Base-by-base conservation (phyloP, 1,140 invertebrate genomes). In the Drosophila sturtevanti region DNA sequence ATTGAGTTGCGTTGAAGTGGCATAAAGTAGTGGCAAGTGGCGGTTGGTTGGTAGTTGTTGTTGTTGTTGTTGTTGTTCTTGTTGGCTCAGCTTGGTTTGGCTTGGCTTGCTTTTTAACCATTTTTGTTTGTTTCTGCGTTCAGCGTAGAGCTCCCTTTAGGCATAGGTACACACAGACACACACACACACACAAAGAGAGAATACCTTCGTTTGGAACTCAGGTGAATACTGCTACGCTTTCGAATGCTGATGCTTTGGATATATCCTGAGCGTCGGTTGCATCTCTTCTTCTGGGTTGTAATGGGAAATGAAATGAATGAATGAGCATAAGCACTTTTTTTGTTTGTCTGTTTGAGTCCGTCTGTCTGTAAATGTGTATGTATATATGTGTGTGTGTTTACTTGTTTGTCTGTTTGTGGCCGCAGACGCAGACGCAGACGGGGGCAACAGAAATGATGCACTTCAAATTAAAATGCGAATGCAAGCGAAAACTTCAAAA, bases 291-390 rank as follows among this genome's bases (percentile, higher is more conserved):
- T 31, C 65, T 61, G 48, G 67, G 68, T 58, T 89, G 84, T 89
- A 89, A 89, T 89, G 84, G 84, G 84, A 89, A 89, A 89, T 89
- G 84, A 89, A 89, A 89, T 89, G 84, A 89, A 89, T 89, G 84
- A 89, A 89, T 89, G 84, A 89, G 80, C 84, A 89, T 89, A 89
- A 89, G 84, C 79, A 89, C 84, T 89, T 89, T 77, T 48, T 89
- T 89, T 87, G 81, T 86, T 85, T 86, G 68, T 73, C 58, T 79
- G 63, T 62, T 34, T 59, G 38, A 48, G 37, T 48, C 54, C 58
- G 63, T 72, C 68, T 65, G 48, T 52, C 22, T 59, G 61, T 69
- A 35, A 51, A 44, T 65, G 44, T 71, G 59, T 68, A 63, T 65
- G 78, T 62, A 67, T 63, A 60, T 66, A 52, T 16, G 51, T 21